Conservation (phyloP, 2,888 invertebrate species). For the Argyra leucocephala region DNA sequence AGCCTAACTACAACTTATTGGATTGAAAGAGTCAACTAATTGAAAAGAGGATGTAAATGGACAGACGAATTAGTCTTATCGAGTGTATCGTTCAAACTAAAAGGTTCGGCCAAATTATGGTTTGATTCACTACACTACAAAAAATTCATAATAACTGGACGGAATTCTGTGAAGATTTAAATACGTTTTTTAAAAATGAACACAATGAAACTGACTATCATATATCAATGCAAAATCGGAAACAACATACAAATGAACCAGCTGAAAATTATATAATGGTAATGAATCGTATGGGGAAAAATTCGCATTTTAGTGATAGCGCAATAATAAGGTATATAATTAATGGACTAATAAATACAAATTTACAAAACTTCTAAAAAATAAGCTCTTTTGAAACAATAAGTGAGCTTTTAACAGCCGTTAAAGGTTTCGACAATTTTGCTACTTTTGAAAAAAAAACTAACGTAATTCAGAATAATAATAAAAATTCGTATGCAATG, state of each 20-base stretch:
- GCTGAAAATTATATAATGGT: not conserved
- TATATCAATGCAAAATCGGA: not conserved
- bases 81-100: not conserved
- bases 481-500: not conserved
- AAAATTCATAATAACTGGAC: not conserved
- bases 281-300: not conserved
- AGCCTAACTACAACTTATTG: not conserved
- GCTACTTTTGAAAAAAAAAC: not conserved
- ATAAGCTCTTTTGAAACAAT: not conserved
- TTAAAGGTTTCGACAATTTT: not conserved
- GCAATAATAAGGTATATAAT: constrained; percentile 4
- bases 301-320: not conserved
- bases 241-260: constrained; percentile 5
- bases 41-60: not conserved
- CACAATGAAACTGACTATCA: not conserved
- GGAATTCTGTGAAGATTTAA: constrained; percentile 7
- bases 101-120: not conserved
- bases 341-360: not conserved
- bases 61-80: not conserved
- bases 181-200: not conserved
- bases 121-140: not conserved
- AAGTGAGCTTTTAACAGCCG: not conserved
- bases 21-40: constrained; percentile 7
- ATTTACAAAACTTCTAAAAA: constrained; percentile 7
- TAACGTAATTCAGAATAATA: not conserved